These are phyloP conservation scores for Chamaea fasciata DNA, from an alignment of 2,113 vertebrate genomes.

Conservation along the genomic window DNA sequence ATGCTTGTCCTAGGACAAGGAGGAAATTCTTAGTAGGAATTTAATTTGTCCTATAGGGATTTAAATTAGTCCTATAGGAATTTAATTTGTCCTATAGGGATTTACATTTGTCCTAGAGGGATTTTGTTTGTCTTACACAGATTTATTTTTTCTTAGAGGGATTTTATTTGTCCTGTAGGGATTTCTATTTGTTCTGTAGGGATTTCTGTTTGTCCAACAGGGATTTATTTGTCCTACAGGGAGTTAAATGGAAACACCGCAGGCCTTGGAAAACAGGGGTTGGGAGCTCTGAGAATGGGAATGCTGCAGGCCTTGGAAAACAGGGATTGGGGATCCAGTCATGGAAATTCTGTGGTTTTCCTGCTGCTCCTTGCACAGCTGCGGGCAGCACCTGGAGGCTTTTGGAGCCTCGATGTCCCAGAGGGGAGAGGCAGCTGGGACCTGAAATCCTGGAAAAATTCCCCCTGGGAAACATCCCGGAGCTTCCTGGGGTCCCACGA, in stretches of 20 bases:
- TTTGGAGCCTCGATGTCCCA: neutral
- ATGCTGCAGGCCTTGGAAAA: conserved; percentile 35
- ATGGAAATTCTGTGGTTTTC: neutral
- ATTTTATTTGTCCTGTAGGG: neutral
- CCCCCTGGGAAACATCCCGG: neutral
- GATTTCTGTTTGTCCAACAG: neutral
- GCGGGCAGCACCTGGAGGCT: neutral
- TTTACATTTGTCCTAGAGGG: neutral
- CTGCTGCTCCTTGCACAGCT: conserved; percentile 15
- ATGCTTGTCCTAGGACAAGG: too few species aligned
- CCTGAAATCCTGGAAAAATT: neutral
- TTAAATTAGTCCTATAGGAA: too few species aligned
- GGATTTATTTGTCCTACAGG: neutral
- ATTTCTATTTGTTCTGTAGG: neutral
- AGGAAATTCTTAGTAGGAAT: too few species aligned
- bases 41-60: too few species aligned
- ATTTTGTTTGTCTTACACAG: neutral
- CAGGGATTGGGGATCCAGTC: neutral
- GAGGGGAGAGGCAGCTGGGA: neutral
- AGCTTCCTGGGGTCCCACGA: accelerated
- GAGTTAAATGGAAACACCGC: neutral
- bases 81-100: too few species aligned
- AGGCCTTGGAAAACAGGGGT: conserved; percentile 49
- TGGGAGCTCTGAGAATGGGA: neutral
- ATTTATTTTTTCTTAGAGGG: neutral